phyloP scores from a whole-genome alignment of 2,113 vertebrate genomes.

The Sebastes schlegelii region DNA sequence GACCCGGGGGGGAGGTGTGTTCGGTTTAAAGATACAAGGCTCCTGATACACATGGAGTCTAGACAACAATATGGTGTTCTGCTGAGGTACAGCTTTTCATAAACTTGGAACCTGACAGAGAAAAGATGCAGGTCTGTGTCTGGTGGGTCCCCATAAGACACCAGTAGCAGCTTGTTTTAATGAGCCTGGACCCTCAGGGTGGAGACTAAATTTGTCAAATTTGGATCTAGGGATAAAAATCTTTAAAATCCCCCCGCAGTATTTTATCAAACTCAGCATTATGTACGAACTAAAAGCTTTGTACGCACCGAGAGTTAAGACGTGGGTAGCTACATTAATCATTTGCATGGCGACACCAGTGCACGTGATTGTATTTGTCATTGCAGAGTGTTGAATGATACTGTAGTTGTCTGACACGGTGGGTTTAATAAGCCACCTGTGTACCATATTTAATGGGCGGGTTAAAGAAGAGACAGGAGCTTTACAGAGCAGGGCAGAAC shows the following conservation, averaged over 20 bases:
- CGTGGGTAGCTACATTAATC: slow-evolving; percentile 26
- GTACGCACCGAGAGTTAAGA: neutral
- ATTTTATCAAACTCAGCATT: slow-evolving; percentile 60
- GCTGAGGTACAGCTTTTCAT: slow-evolving; percentile 41
- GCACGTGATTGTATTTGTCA: slow-evolving; percentile 61
- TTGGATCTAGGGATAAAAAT: slow-evolving; percentile 65
- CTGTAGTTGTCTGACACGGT: slow-evolving; percentile 60
- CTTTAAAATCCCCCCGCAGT: slow-evolving; percentile 57
- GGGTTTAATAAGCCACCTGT: slow-evolving; percentile 84
- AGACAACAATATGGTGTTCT: slow-evolving; percentile 19
- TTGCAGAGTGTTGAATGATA: slow-evolving; percentile 50
- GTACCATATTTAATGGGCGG: slow-evolving; percentile 81
- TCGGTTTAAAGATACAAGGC: slow-evolving; percentile 25
- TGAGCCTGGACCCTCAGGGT: slow-evolving; percentile 49
- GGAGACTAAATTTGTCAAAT: slow-evolving; percentile 70
- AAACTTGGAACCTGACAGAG: slow-evolving; percentile 18
- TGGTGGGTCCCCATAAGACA: slow-evolving; percentile 42
- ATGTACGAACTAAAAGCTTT: slow-evolving; percentile 12
- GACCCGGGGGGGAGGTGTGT: slow-evolving; percentile 26
- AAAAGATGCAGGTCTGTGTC: slow-evolving; percentile 40
- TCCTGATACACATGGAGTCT: slow-evolving; percentile 30
- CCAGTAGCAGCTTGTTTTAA: slow-evolving; percentile 60
- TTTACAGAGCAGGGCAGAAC: slow-evolving; percentile 75
- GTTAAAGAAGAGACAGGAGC: slow-evolving; percentile 80
- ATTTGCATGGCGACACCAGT: slow-evolving; percentile 24